phyloP scores from a whole-genome alignment of 2,113 vertebrate species.

The Dipodomys merriami region DNA sequence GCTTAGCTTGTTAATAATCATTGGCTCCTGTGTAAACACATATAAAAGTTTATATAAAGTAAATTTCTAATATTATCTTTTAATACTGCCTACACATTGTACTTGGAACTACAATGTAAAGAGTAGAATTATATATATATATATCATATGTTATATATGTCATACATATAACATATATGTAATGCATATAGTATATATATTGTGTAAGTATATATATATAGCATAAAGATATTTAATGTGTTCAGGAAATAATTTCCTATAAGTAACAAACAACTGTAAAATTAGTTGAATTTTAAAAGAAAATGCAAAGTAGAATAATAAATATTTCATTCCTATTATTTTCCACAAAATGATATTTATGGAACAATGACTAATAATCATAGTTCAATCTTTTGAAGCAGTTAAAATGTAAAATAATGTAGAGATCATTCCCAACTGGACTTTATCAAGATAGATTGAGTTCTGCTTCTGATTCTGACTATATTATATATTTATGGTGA shows the following conservation, averaged over 20 bases:
- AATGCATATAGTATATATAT: neutral
- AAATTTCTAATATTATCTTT: neutral
- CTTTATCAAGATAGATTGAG: neutral
- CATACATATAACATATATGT: neutral
- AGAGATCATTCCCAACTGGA: neutral
- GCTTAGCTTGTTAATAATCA: neutral
- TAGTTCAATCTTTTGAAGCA: neutral
- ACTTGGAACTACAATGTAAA: too few species aligned
- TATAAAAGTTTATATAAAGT: neutral
- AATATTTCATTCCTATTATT: neutral
- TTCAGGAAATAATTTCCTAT: neutral
- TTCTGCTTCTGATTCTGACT: neutral
- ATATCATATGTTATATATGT: neutral
- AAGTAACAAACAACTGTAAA: neutral
- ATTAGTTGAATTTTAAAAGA: neutral
- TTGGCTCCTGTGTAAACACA: neutral
- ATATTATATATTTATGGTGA: neutral
- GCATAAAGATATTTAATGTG: neutral
- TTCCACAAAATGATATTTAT: neutral
- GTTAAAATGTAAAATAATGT: neutral
- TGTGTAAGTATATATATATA: neutral
- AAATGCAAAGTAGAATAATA: neutral
- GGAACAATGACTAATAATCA: neutral
- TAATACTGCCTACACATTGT: neutral
- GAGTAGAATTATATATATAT: neutral